Base-by-base conservation (phyloP, 2,113 vertebrate genomes). In the Heteronetta atricapilla region DNA sequence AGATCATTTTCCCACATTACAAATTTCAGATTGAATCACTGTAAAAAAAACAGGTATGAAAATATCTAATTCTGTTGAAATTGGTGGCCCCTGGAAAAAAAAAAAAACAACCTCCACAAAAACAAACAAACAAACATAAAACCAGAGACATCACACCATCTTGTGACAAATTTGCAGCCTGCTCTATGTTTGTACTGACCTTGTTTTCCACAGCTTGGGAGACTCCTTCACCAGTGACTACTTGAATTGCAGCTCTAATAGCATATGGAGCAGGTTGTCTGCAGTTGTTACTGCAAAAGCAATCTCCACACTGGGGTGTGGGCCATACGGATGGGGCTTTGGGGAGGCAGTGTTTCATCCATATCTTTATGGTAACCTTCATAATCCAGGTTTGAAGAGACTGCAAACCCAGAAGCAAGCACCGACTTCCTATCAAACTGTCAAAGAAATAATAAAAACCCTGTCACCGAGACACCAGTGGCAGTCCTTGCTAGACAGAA, bases 241-340 rank as follows among this genome's bases (percentile, higher is more conserved):
- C 81, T 87, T 92, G 97, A 98, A 98, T 97, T 98, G 98, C 90
- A 98, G 97, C 97, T 98, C 98, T 95, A 98, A 98, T 93, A 99
- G 97, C 53, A 97, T 98, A 96, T 97, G 98, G 95, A 99, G 98
- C 72, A 97, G 94, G 84, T 96, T 98, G 96, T 98, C 98, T 36
- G 97, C 98, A 42, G 98, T 98, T 95, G 97, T 97, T 21, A 98
- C 98, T 83, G 98, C 90, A 96, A 98, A 98, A 95, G 98, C 97
- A 75, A 96, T 98, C 93, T 99, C 98, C 26, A 96, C 96, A 1
- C 97, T 98, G 94, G 98, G 98, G 92, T 98, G 97, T 22, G 97
- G 95, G 82, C 98, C 97, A 79, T 97, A 97, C 94, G 88, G 94
- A 97, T 96, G 23, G 97, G 98, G 88, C 97, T 98, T 92, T 98